Base-by-base conservation (phyloP, 2,888 invertebrate species). In the Brachypalpus laphriformis region DNA sequence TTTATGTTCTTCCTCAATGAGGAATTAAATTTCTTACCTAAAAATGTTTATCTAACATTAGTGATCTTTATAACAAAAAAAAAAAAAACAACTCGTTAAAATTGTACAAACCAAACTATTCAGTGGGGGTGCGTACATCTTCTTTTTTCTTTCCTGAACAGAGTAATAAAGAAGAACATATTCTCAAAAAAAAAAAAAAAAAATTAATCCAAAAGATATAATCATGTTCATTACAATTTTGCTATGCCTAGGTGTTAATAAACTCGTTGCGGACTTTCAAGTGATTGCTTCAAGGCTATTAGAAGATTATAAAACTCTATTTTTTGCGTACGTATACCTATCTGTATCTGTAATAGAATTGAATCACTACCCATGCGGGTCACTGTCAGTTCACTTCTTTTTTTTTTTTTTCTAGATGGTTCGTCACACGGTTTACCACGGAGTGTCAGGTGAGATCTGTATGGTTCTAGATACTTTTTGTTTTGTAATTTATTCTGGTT, bases 281-380 rank as follows among this genome's bases (percentile, higher is more conserved):
- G 66, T 77, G 72, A 77, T 82, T 77, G 66, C 77, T 68, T 77
- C 82, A 82, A 82, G 82, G 82, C 61, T 71, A 66, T 82, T 66
- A 51, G 59, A 66, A 34, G 77, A 54, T 68, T 56, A 61, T 56
- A 68, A 68, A 81, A 25, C 11, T n/a, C n/a, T n/a, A n/a, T n/a
- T n/a, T n/a, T n/a, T n/a, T n/a, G n/a, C n/a, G n/a, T n/a, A 20
- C 18, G 4, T 65, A 11, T 34, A 8, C 22, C 6, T 57, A 45
- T 57, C 47, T 56, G 37, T 75, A 75, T 47, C 65, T 45, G 54
- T 54, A 56, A 47, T 54, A 49, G 49, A 59, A 72, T 40, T 28
- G 14, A 72, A 59, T 47, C 28, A 65, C 42, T 61, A 42, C 42
- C 8, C 42, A 18, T 16, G 14, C 25, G 18, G 70, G 65, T 49